These are phyloP conservation scores for Drosophila lacteicornis DNA, from an alignment of 1,140 invertebrate genomes.

Conservation along the genomic window DNA sequence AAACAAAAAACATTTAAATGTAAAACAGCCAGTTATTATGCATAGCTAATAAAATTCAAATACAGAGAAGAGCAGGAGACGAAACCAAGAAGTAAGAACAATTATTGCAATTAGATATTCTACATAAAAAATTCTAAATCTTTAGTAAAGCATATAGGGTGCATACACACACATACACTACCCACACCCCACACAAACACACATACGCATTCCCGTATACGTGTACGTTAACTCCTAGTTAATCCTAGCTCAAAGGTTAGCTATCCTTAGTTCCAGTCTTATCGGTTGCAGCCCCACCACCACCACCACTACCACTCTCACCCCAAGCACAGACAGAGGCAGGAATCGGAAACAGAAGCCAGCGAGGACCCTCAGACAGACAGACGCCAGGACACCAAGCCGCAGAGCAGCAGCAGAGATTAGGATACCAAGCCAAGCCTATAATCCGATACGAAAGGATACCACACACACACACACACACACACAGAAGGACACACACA, in stretches of 20 bases:
- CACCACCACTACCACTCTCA: background rate
- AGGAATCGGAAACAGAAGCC: slow-evolving; percentile 10
- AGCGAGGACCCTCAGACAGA: slow-evolving; percentile 24
- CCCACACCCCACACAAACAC: slow-evolving; percentile 1
- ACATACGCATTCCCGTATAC: slow-evolving; percentile 16
- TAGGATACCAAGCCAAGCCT: slow-evolving; percentile 49
- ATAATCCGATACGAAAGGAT: slow-evolving; percentile 20
- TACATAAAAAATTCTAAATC: slow-evolving; percentile 74
- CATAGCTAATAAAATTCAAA: slow-evolving; percentile 69
- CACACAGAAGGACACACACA: slow-evolving; percentile 30
- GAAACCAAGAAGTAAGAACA: slow-evolving; percentile 42
- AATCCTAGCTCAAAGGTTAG: slow-evolving; percentile 3
- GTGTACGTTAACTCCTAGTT: slow-evolving; percentile 1
- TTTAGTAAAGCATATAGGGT: slow-evolving; percentile 66
- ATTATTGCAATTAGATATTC: slow-evolving; percentile 78
- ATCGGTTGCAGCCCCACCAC: slow-evolving; percentile 26
- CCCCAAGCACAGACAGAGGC: slow-evolving; percentile 17
- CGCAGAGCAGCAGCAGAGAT: slow-evolving; percentile 41
- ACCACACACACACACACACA: slow-evolving; percentile 12
- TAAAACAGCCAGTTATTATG: slow-evolving; percentile 77
- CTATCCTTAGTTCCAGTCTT: slow-evolving; percentile 18
- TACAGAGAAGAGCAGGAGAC: slow-evolving; percentile 32
- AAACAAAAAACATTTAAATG: slow-evolving; percentile 66
- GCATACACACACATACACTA: slow-evolving; percentile 30
- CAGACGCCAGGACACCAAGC: slow-evolving; percentile 8